phyloP scores from a whole-genome alignment of 2,888 invertebrate species.

The Tuberolachnus salignus region DNA sequence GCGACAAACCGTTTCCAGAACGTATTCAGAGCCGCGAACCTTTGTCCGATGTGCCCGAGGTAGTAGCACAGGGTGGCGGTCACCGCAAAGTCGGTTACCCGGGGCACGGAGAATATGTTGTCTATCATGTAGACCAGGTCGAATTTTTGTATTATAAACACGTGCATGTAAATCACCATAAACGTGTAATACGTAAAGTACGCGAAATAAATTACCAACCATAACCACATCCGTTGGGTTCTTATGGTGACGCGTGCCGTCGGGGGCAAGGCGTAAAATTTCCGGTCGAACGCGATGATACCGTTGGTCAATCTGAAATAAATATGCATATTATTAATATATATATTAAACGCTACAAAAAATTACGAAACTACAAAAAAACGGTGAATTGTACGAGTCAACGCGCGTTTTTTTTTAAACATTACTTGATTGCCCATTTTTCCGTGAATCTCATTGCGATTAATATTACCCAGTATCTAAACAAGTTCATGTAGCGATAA shows the following conservation, averaged over 20 bases:
- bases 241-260: neutral
- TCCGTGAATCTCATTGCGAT: neutral
- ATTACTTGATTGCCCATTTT: neutral
- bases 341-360: no score
- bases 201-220: neutral
- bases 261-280: neutral
- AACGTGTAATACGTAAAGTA: neutral
- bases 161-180: neutral
- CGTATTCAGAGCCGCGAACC: neutral
- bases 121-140: neutral
- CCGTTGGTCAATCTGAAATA: constrained; percentile 8
- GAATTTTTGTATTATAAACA: neutral
- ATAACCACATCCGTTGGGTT: neutral
- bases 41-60: neutral
- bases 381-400: no score
- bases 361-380: no score
- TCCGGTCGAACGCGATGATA: neutral
- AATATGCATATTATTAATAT: no score
- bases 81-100: constrained; percentile 5
- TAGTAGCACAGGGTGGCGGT: neutral
- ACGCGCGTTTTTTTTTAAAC: no score
- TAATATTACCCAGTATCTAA: neutral
- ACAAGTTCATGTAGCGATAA: neutral
- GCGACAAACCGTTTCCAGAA: neutral
- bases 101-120: neutral